phyloP scores from a whole-genome alignment of 2,888 invertebrate genomes.

The Lissonota sp. region DNA sequence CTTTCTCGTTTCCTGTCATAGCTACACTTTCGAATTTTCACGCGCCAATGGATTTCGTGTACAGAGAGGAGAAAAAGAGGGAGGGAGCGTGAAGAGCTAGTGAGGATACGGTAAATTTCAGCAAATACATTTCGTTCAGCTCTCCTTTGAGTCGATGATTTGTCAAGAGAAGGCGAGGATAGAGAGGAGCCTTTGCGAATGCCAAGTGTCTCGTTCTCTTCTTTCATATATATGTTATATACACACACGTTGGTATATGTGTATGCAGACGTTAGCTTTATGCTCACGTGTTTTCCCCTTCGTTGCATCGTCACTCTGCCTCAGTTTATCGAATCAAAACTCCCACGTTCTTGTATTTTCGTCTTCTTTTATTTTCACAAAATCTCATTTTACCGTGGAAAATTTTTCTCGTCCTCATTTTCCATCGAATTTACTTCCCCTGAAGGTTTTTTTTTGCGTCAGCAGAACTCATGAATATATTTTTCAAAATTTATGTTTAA shows the following conservation, averaged over 20 bases:
- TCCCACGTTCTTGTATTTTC: neutral
- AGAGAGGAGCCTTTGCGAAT: conserved; percentile 14
- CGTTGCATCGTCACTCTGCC: conserved; percentile 28
- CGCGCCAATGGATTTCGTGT: conserved; percentile 42
- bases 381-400: neutral
- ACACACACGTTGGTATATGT: conserved; percentile 1
- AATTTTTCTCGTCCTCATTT: neutral
- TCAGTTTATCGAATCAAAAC: conserved; percentile 25
- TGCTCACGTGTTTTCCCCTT: conserved; percentile 15
- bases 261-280: conserved; percentile 3
- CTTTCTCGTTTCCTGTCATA: conserved; percentile 28
- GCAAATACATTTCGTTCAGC: conserved; percentile 44
- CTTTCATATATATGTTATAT: neutral
- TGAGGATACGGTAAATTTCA: conserved; percentile 43
- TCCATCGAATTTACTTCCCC: neutral
- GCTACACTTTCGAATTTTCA: conserved; percentile 37
- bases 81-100: neutral
- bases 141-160: conserved; percentile 56
- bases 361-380: neutral
- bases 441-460: neutral
- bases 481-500: neutral
- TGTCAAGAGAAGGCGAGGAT: conserved; percentile 37
- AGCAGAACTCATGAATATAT: neutral
- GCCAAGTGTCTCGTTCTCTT: conserved; percentile 11
- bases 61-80: conserved; percentile 13